A percentile compares a stretch with the other conserved stretches of the same genome.
Evolutionary conservation across 2,113 vertebrate genomes (phyloP).

Genomic region (Colossoma macropomum): DNA sequence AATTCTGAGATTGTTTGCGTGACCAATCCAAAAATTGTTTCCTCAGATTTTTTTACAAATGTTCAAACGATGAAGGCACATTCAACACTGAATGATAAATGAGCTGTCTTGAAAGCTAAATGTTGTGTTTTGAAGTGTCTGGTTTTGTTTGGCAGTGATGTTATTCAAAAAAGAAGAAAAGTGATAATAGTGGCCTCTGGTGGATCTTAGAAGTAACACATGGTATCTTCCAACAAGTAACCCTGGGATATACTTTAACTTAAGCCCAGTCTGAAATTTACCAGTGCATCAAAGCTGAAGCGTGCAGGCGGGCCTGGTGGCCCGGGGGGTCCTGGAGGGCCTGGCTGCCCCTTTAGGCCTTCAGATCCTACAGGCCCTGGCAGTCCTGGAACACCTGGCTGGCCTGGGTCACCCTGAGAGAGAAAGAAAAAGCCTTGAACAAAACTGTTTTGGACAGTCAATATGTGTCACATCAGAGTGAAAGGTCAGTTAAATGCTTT

Average conservation of each 20-base stretch:
- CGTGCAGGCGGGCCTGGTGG: slow-evolving; percentile 65
- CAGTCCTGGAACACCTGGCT: slow-evolving; percentile 79
- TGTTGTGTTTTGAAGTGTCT: background rate
- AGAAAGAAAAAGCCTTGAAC: background rate
- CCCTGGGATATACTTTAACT: too few relatives aligned
- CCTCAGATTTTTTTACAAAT: background rate
- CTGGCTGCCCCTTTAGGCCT: slow-evolving; percentile 82
- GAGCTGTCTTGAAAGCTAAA: slow-evolving; percentile 22
- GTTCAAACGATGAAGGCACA: background rate
- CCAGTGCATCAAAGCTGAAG: slow-evolving; percentile 81
- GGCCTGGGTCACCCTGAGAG: slow-evolving; percentile 86
- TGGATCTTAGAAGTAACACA: slow-evolving; percentile 12
- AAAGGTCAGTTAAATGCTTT: background rate
- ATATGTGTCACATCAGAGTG: background rate
- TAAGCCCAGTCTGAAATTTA: slow-evolving; percentile 58
- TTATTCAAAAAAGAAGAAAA: background rate
- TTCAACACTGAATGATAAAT: slow-evolving; percentile 23
- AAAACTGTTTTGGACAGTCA: background rate
- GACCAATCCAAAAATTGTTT: slow-evolving; percentile 22
- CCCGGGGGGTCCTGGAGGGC: slow-evolving; percentile 84
- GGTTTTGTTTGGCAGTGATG: background rate
- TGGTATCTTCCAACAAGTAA: background rate
- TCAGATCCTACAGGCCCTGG: slow-evolving; percentile 80
- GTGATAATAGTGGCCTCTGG: slow-evolving; percentile 29
- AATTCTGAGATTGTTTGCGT: background rate